Base-by-base conservation (phyloP, 1,140 invertebrate genomes). In the Subanguina moxae region DNA sequence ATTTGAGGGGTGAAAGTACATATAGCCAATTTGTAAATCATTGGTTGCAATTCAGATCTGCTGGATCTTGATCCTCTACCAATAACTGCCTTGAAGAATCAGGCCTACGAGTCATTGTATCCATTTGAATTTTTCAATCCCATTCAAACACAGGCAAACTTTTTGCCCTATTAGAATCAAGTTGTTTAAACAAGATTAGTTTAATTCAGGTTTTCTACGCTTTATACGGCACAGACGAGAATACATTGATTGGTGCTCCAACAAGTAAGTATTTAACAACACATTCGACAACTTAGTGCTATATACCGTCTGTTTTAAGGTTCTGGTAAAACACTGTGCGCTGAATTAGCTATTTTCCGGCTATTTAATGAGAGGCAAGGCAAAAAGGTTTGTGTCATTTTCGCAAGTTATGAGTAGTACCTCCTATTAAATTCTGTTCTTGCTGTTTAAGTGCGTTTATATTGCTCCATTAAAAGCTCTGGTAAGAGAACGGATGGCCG, bases 381-480 rank as follows among this genome's bases (percentile, higher is more conserved):
- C 87, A 73, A 97, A 65, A 81, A 97, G 87, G 90, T 91, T 70
- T 27, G 59, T 45, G 48, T 48, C 17, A 52, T 52, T 52, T 25
- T 57, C 52, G 15, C 3, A n/a, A 28, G 43, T 38, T 38, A n/a
- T n/a, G n/a, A n/a, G n/a, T n/a, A n/a, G n/a, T n/a, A n/a, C n/a
- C n/a, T n/a, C n/a, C n/a, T n/a, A n/a, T n/a, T n/a, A n/a, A n/a
- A n/a, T n/a, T n/a, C n/a, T n/a, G n/a, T n/a, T n/a, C n/a, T n/a
- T 30, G 7, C 45, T 46, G 19, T 71, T 84, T 67, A 38, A 90
- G 88, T 88, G 94, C 61, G 93, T 99, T 0, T 99, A 99, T 80
- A 97, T 99, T 78, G 96, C 96, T 0, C 96, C 96, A 0, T 83
- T 99, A 59, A 99, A 99, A 86, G 94, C 96, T 46, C 84, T 99